Evolutionary conservation across 2,113 vertebrate genomes (phyloP).

Genomic region (Gracilinanus agilis): DNA sequence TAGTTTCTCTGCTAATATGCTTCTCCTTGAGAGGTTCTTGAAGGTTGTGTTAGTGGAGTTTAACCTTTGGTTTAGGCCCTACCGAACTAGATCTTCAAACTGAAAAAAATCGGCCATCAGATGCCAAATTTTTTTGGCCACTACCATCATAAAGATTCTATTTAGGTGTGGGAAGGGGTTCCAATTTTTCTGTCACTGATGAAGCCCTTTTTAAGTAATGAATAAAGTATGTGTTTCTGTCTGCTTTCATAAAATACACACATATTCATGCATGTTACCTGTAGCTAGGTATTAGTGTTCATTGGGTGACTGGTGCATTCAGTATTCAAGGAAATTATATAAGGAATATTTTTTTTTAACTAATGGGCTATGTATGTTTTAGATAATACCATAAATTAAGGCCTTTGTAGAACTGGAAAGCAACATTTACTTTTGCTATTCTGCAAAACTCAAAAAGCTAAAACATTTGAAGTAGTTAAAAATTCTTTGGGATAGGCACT

Average conservation of each 20-base stretch:
- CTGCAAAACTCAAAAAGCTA: constrained; percentile 24
- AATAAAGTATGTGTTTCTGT: neutral
- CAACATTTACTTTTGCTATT: neutral
- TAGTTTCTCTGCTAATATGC: neutral
- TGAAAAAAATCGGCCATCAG: neutral
- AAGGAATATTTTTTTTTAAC: neutral
- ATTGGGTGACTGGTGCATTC: neutral
- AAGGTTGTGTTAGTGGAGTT: neutral
- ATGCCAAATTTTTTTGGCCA: neutral
- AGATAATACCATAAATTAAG: constrained; percentile 19
- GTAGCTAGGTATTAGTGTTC: neutral
- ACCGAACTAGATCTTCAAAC: neutral
- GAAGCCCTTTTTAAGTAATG: neutral
- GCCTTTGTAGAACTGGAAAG: neutral
- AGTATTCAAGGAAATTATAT: neutral
- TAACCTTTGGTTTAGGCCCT: neutral
- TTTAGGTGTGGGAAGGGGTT: neutral
- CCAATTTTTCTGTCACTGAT: neutral
- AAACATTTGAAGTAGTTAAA: constrained; percentile 8
- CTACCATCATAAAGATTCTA: neutral
- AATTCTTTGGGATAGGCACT: neutral
- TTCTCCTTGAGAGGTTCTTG: neutral
- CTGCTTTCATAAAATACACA: neutral
- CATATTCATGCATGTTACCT: neutral
- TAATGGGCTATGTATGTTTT: neutral